Evolutionary conservation across 2,113 vertebrate species (phyloP).

Genomic region (Anhinga anhinga): DNA sequence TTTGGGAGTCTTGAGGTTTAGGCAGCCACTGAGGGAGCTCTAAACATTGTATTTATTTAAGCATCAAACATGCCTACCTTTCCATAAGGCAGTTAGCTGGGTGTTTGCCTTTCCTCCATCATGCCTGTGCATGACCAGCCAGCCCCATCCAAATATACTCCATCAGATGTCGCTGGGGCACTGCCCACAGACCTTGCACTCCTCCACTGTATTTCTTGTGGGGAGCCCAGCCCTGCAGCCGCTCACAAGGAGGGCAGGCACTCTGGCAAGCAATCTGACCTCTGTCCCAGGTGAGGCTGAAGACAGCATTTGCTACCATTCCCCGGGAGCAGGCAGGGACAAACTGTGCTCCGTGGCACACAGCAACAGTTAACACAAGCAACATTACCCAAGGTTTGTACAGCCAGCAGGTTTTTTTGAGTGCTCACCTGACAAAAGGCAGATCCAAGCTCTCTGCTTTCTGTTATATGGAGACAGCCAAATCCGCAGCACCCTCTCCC

Average conservation of each 20-base stretch:
- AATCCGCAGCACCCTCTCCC: not conserved
- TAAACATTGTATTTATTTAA: not conserved
- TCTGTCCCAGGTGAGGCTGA: not conserved
- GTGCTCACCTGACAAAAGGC: rapidly evolving
- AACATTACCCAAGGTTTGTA: not conserved
- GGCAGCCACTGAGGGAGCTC: not conserved
- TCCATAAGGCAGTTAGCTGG: not conserved
- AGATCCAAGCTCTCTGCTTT: not conserved
- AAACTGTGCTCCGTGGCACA: rapidly evolving
- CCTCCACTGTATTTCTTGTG: not conserved
- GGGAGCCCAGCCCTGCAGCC: not conserved
- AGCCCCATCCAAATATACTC: not conserved
- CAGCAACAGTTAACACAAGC: not conserved
- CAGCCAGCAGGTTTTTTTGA: not conserved
- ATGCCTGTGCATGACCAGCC: not conserved
- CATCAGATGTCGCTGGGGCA: not conserved
- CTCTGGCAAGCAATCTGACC: not conserved
- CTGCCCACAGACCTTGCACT: not conserved
- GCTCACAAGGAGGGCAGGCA: not conserved
- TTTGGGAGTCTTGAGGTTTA: not conserved
- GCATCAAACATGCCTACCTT: not conserved
- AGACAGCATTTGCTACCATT: not conserved
- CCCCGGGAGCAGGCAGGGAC: not conserved
- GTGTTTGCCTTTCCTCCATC: not conserved
- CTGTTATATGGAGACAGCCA: not conserved